Evolutionary conservation across 2,113 vertebrate species (phyloP).

Genomic region (Hemicordylus capensis): DNA sequence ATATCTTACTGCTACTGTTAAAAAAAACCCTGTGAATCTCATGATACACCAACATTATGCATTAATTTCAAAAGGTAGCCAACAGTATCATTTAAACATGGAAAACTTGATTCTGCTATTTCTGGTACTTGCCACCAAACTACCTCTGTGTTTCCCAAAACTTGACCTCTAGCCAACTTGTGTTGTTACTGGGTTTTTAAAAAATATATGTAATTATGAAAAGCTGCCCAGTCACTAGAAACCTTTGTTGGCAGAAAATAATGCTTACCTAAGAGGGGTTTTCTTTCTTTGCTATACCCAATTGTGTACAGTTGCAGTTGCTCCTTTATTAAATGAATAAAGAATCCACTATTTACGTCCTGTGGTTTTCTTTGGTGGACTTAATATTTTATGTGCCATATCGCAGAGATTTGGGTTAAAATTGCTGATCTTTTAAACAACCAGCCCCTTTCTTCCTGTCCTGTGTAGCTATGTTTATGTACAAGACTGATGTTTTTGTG

Average conservation of each 20-base stretch:
- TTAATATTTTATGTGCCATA: neutral
- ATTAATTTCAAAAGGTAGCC: neutral
- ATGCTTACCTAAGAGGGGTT: neutral
- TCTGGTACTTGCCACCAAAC: neutral
- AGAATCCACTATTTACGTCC: neutral
- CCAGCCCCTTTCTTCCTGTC: neutral
- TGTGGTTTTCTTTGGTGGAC: neutral
- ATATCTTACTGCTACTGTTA: neutral
- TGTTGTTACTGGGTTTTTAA: too few relatives aligned
- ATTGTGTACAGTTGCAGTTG: neutral
- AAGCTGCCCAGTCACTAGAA: constrained; percentile 4
- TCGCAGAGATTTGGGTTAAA: neutral
- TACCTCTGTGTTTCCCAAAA: neutral
- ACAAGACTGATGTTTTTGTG: too few relatives aligned
- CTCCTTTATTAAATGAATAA: neutral
- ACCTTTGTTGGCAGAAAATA: constrained; percentile 9
- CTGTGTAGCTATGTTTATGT: neutral
- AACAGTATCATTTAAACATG: neutral
- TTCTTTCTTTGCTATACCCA: neutral
- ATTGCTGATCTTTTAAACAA: neutral
- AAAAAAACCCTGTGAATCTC: neutral
- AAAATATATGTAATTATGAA: constrained; percentile 1
- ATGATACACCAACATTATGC: neutral
- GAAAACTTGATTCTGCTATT: neutral
- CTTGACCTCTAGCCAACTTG: neutral